phyloP scores from a whole-genome alignment of 2,888 invertebrate genomes.

The Invenusta paracnida region DNA sequence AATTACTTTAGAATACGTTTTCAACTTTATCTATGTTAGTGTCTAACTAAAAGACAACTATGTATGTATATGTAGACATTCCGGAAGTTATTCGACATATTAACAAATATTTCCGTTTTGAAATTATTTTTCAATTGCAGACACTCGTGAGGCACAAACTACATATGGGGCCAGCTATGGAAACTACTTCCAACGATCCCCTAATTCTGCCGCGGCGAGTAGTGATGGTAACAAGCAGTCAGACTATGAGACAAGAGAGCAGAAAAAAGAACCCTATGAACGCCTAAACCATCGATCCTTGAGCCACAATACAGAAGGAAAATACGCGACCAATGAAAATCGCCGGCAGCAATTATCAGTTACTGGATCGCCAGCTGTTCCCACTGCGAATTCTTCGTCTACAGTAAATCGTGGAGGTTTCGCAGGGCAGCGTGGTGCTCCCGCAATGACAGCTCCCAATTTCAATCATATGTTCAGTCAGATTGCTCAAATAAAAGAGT shows the following conservation, averaged over 20 bases:
- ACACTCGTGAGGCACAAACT: background rate
- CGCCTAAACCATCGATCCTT: background rate
- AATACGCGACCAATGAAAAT: background rate
- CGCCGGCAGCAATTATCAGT: background rate
- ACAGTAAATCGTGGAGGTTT: no score
- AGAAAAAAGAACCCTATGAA: background rate
- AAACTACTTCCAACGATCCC: background rate
- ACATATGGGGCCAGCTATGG: background rate
- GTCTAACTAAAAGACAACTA: no score
- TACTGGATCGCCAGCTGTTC: background rate
- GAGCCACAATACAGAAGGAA: background rate
- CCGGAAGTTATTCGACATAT: no score
- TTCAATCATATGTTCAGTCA: slow-evolving; percentile 51
- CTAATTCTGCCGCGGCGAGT: background rate
- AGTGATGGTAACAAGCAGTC: background rate
- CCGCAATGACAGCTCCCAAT: background rate
- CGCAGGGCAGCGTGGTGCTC: background rate
- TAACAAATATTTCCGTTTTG: no score
- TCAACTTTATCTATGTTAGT: no score
- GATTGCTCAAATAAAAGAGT: slow-evolving; percentile 69
- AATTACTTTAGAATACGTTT: no score
- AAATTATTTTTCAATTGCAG: no score
- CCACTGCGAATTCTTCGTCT: background rate
- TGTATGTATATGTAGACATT: no score
- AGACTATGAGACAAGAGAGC: no score